A percentile compares a stretch with the other conserved stretches of the same genome.
Conservation (phyloP, 2,797 vertebrate species). For the Fringilla coelebs region DNA sequence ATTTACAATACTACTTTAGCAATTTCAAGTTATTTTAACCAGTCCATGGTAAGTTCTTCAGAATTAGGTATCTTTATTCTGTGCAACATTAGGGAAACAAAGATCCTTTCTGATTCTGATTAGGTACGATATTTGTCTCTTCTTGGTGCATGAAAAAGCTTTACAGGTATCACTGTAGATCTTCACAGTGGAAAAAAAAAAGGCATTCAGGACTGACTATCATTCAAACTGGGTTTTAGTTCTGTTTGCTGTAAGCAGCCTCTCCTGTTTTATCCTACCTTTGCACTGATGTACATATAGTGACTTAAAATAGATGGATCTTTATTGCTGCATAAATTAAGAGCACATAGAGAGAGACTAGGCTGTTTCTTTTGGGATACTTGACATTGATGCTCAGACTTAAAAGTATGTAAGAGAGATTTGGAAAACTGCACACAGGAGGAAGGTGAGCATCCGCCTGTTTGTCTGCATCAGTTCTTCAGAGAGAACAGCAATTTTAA, state of each 20-base stretch:
- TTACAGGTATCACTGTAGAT: background rate
- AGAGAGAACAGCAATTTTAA: background rate
- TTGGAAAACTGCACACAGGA: background rate
- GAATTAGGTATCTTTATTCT: background rate
- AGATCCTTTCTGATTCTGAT: background rate
- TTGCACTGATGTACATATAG: background rate
- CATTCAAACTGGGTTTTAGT: background rate
- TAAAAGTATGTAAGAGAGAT: background rate
- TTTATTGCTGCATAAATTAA: background rate
- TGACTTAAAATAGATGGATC: background rate
- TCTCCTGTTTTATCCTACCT: background rate
- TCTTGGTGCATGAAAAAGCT: background rate
- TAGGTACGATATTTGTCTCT: background rate
- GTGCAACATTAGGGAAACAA: background rate
- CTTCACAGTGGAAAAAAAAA: background rate
- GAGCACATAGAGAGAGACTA: background rate
- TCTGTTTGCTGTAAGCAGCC: background rate
- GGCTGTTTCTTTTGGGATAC: background rate
- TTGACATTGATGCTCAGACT: background rate
- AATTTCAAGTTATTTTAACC: background rate
- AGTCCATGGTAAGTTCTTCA: background rate
- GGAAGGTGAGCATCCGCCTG: background rate
- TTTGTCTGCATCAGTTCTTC: background rate
- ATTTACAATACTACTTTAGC: background rate
- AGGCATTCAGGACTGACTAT: background rate